Base-by-base conservation (phyloP, 2,888 invertebrate species). In the Synanthedon formicaeformis region DNA sequence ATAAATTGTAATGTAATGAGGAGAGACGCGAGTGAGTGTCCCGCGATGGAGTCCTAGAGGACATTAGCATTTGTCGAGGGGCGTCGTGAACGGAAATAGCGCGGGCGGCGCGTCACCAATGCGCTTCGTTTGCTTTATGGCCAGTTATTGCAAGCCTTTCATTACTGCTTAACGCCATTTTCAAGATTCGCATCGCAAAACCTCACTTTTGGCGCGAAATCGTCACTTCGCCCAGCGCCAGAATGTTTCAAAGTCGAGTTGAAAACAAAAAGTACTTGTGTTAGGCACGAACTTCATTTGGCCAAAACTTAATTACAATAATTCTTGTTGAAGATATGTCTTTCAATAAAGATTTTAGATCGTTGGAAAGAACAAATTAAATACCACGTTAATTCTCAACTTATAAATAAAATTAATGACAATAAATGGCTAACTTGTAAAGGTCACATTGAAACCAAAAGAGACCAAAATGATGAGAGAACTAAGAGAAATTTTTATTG, bases 21-120 rank as follows among this genome's bases (percentile, higher is more conserved):
- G 64, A 66, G 65, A 65, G 63, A 60, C 60, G 59, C 62, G 61
- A 8, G 27, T 58, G 57, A 58, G 57, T 55, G 57, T 53, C 57
- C 52, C 67, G 68, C 81, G 81, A 81, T 78, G 79, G 81, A 75
- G 76, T 77, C 84, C 84, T 80, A 81, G 81, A 83, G 85, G 86
- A 79, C 86, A 77, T 87, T 87, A 87, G 81, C 86, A 86, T 86
- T 85, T 83, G 81, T 78, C 76, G 82, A 76, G 81, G 76, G 81
- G 81, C 78, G 78, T 67, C 73, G 75, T 60, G 67, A 71, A 78
- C 84, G 69, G 75, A 81, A 85, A 86, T 86, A 86, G 81, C 82
- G 65, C 75, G 65, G 65, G 66, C 71, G 75, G 72, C 70, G 76
- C 82, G 80, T 82, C 85, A 81, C 78, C 81, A 74, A 72, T 73